A percentile compares a stretch with the other conserved stretches of the same genome.
Evolutionary conservation across 2,113 vertebrate genomes (phyloP).

Genomic region (Xiphophorus couchianus): DNA sequence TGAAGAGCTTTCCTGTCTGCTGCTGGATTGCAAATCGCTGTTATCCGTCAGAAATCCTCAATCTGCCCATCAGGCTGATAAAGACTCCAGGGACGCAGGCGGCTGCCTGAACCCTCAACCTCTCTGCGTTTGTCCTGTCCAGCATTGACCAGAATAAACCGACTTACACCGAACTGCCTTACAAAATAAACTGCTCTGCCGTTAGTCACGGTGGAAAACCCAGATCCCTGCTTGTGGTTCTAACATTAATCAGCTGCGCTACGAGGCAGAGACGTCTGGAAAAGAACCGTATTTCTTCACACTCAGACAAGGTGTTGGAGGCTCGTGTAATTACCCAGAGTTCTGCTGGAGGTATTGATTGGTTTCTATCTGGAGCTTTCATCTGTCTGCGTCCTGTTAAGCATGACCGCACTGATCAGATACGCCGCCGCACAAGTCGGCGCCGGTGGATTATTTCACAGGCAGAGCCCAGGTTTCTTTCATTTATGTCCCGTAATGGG

Average conservation of each 20-base stretch:
- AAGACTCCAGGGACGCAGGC: conserved; percentile 27
- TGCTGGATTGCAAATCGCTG: conserved; percentile 18
- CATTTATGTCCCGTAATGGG: background rate
- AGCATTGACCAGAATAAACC: conserved; percentile 37
- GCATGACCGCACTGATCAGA: conserved; percentile 28
- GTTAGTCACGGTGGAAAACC: conserved; percentile 21
- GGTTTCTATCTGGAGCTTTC: conserved; percentile 14
- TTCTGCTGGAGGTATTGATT: conserved; percentile 50
- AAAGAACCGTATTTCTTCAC: conserved; percentile 25
- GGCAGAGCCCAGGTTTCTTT: background rate
- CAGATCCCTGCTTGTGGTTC: conserved; percentile 4
- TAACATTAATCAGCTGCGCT: conserved; percentile 45
- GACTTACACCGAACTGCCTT: conserved; percentile 16
- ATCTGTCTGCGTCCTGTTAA: conserved; percentile 17
- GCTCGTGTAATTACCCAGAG: conserved; percentile 35
- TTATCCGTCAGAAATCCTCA: conserved; percentile 18
- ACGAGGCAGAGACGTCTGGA: conserved; percentile 16
- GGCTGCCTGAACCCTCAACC: conserved; percentile 14
- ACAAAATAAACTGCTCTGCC: conserved; percentile 17
- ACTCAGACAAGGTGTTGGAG: conserved; percentile 3
- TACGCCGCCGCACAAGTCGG: background rate
- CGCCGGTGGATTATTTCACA: conserved; percentile 1
- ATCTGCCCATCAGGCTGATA: conserved; percentile 28
- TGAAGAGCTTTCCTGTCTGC: background rate
- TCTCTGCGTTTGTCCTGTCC: conserved; percentile 9